A percentile compares a stretch with the other conserved stretches of the same genome.
Conservation (phyloP, 2,797 vertebrate genomes). For the Numenius phaeopus region DNA sequence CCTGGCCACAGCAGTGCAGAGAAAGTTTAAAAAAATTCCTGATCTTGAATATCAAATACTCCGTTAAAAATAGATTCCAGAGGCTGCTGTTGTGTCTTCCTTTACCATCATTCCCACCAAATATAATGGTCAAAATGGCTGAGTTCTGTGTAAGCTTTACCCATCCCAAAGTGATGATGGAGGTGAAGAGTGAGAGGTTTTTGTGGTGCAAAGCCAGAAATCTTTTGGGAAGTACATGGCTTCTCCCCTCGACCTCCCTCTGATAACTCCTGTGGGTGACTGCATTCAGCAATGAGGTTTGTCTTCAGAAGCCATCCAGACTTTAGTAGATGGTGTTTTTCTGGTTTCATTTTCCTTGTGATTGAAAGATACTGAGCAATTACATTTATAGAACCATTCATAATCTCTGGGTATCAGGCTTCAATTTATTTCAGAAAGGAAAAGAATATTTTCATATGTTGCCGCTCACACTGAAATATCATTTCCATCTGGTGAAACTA, state of each 20-base stretch:
- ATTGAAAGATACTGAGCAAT: constrained; percentile 38
- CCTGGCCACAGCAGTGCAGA: not conserved
- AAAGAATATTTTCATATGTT: constrained; percentile 21
- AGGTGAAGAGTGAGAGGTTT: not conserved
- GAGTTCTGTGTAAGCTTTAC: not conserved
- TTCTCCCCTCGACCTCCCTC: not conserved
- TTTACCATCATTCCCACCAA: not conserved
- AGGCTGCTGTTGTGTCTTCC: not conserved
- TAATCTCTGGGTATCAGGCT: not conserved
- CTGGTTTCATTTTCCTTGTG: constrained; percentile 17
- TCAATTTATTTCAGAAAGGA: not conserved
- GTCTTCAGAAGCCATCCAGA: not conserved
- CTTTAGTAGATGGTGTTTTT: not conserved
- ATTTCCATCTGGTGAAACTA: constrained; percentile 8
- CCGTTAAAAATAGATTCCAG: not conserved
- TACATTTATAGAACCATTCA: constrained; percentile 7
- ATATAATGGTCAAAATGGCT: not conserved
- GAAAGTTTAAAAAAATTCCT: not conserved
- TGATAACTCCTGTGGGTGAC: not conserved
- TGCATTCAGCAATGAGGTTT: not conserved
- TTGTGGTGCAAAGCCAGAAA: not conserved
- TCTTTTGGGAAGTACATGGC: not conserved
- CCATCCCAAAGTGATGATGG: not conserved
- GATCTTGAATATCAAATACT: accelerated
- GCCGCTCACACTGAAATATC: not conserved